These are phyloP conservation scores for Galago senegalensis DNA, from an alignment of 2,797 vertebrate species.

Conservation along the genomic window DNA sequence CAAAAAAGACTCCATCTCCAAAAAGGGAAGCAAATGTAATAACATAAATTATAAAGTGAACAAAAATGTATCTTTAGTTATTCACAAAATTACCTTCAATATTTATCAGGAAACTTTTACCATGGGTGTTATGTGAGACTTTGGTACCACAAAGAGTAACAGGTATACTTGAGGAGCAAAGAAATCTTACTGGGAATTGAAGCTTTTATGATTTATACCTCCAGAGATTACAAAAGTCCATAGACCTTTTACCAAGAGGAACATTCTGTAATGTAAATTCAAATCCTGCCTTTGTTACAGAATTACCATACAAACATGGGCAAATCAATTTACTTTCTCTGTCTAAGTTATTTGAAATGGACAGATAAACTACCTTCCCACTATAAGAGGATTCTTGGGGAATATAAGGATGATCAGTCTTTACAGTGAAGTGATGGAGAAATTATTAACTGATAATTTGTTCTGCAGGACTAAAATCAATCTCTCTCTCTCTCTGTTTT, in stretches of 20 bases:
- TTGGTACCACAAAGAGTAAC: background rate
- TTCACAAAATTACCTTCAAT: conserved; percentile 53
- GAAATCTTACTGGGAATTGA: background rate
- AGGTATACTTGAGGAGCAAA: background rate
- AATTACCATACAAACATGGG: background rate
- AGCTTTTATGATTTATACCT: background rate
- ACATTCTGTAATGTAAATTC: background rate
- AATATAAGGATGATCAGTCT: too few relatives aligned
- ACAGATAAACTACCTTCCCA: background rate
- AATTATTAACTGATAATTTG: too few relatives aligned
- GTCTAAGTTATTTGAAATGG: background rate
- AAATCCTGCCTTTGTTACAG: background rate
- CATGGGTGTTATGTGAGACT: background rate
- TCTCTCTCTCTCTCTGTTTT: too few relatives aligned
- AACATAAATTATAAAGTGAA: conserved; percentile 48
- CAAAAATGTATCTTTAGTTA: background rate
- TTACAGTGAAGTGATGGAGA: too few relatives aligned
- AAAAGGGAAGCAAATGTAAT: background rate
- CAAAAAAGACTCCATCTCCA: too few relatives aligned
- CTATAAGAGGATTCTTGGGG: background rate
- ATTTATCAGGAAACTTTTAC: background rate
- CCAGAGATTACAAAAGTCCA: background rate
- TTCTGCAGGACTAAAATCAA: too few relatives aligned
- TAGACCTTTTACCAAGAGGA: background rate
- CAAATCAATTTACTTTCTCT: conserved; percentile 19